A percentile compares a stretch with the other conserved stretches of the same genome.
phyloP scores from a whole-genome alignment of 92 coral and sea anemone genomes.

The Epizoanthus scotinus region DNA sequence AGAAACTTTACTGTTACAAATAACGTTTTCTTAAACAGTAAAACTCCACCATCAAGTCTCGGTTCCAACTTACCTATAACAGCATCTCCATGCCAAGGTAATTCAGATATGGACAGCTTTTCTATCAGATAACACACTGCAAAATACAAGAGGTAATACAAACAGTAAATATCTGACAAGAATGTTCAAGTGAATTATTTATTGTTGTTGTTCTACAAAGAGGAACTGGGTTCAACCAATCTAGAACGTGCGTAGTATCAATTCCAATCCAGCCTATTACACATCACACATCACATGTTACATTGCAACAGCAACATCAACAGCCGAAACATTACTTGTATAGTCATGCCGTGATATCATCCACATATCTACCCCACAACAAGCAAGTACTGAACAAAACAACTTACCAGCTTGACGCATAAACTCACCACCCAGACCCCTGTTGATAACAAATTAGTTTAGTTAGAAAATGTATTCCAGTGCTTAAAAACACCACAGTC shows the following conservation, averaged over 20 bases:
- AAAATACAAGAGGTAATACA: slow-evolving; percentile 34
- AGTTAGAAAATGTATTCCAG: neutral
- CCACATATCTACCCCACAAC: too few species aligned
- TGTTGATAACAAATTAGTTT: slow-evolving; percentile 1
- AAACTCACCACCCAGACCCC: slow-evolving; percentile 94
- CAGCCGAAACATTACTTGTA: too few species aligned
- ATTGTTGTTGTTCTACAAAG: neutral
- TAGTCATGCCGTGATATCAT: too few species aligned
- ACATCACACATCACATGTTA: too few species aligned
- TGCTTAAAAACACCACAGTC: neutral
- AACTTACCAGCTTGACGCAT: slow-evolving; percentile 91
- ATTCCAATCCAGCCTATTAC: too few species aligned
- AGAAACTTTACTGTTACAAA: neutral
- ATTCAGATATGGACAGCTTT: slow-evolving; percentile 76
- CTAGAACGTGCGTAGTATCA: too few species aligned
- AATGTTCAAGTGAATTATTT: neutral
- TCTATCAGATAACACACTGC: slow-evolving; percentile 84
- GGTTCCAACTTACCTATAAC: slow-evolving; percentile 61
- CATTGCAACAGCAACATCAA: too few species aligned
- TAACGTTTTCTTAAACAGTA: neutral
- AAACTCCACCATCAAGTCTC: neutral
- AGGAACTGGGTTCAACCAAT: too few species aligned
- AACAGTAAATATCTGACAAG: neutral
- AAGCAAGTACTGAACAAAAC: neutral
- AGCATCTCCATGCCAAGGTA: slow-evolving; percentile 80